Base-by-base conservation (phyloP, 2,113 vertebrate genomes). In the Silurus meridionalis region DNA sequence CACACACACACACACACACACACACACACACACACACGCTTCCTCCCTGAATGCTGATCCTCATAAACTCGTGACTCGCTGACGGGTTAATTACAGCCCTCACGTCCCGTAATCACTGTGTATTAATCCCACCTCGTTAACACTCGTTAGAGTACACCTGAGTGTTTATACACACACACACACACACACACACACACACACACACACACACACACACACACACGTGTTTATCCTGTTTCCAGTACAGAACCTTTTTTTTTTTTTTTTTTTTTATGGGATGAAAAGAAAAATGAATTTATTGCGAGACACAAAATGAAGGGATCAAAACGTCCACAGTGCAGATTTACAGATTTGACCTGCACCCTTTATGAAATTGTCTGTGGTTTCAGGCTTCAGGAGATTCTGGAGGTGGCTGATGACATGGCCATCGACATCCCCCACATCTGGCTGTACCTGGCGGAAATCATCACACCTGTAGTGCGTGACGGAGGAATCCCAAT, bases 391-490 rank as follows among this genome's bases (percentile, higher is more conserved):
- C 91, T 99, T n/a, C 92, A 93, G 63, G 97, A 98, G 91, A 98
- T 96, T 89, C 93, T 99, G 88, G 98, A 99, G 91, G 82, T 95
- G 0, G 97, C 96, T 0, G 98, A 99, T 83, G 98, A 99, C 91
- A 98, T 97, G 95, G 97, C 97, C 90, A 99, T 99, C 14, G 98
- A 99, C 86, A 97, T 99, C 91, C 98, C 98, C 0, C 98, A 99
- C 55, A 98, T 99, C 90, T 99, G 98, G 98, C 95, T 97, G 67
- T 99, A 99, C 93, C 88, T 99, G 91, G 97, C 97, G 0, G 98
- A 99, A 92, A 94, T 99, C 67, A 96, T 97, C 87, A 95, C 95
- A 1, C 98, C 98, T 28, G 95, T 99, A 91, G 92, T 99, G 79
- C 95, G 95, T 61, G 97, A 99, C 63, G 97, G 96, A 71, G 97